Base-by-base conservation (phyloP, 2,113 vertebrate species). In the Geococcyx californianus region DNA sequence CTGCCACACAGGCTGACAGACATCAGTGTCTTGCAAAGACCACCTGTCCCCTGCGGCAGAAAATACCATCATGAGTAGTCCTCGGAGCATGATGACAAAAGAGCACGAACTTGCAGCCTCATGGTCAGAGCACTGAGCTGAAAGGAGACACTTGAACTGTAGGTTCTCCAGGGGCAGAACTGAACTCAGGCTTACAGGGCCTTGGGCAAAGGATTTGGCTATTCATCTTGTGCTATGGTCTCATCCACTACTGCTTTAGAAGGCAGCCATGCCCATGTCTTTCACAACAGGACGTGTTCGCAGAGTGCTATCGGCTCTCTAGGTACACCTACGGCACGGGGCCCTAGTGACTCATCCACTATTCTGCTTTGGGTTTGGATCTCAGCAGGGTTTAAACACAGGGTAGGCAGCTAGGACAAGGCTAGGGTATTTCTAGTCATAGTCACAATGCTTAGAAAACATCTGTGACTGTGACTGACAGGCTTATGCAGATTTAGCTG, bases 21-120 rank as follows among this genome's bases (percentile, higher is more conserved):
- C 7, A 3, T 3, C 16, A 40, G n/a, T 58, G 64, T 18, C 52
- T 67, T 2, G 3, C 55, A 51, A 60, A 40, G 25, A 68, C 64
- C 1, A 4, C 42, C 21, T 34, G 66, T 64, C 55, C 38, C 34
- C 60, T 23, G 26, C 0, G 5, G 34, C 73, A 85, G 44, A 64
- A 83, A 80, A 86, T 25, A 52, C 66, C 34, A 7, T 8, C 10
- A 4, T 13, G 72, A 76, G 7, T 20, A 58, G 33, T 75, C 51
- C 49, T 84, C 0, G 0, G 38, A 45, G 36, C 0, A 0, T 0
- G 3, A 11, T n/a, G 47, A 18, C 55, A 52, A 47, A 64, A 42
- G 63, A 82, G 13, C n/a, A 6, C 1, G 25, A 25, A 44, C 66
- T 64, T 6, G 3, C 34, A 87, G 38, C 47, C 68, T 51, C 16